Evolutionary conservation across 2,888 invertebrate species (phyloP), one percentile per base, ranked within the genome.

Genomic region (Caenorhabditis sp.): DNA sequence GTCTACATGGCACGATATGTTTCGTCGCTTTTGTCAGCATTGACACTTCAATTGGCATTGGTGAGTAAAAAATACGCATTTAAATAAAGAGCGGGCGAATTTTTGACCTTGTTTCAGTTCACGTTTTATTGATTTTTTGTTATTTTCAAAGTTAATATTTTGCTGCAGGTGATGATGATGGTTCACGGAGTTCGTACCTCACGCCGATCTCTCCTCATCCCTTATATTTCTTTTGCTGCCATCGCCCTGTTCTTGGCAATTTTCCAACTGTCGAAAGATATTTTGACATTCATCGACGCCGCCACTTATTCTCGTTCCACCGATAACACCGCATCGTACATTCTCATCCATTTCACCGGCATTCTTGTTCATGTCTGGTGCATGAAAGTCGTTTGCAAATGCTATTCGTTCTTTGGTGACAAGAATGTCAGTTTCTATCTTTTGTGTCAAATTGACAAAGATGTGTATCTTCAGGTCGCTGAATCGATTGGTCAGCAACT

Each of bases 301-400:
- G 81, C 73, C 68, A 77, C 66, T 12, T 67, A 66, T 24, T 55
- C 58, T 53, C 50, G 51, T 21, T 12, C 23, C 4, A 6, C 23
- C 1, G 66, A 66, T 50, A 74, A 74, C 51, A 62, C 66, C 5
- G 73, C 69, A 14, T 60, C 67, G 19, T 71, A 75, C 1, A 69
- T 80, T 51, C 50, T 80, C 57, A 62, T 78, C 36, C 78, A 80
- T 60, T 66, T 87, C 58, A 69, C 83, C 58, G 86, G 85, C 19
- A 81, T 85, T 24, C 67, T 86, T 64, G 81, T 86, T 68, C 86
- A 86, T 69, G 77, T 81, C 24, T 86, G 86, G 86, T 86, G 86
- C 65, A 77, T 87, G 68, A 77, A 81, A 53, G 84, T 86, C 61
- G 81, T 86, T 60, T 87, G 86, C 84, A 78, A 84, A 55, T 86